Base-by-base conservation (phyloP, 2,113 vertebrate species). In the Mormyrus iriodes region DNA sequence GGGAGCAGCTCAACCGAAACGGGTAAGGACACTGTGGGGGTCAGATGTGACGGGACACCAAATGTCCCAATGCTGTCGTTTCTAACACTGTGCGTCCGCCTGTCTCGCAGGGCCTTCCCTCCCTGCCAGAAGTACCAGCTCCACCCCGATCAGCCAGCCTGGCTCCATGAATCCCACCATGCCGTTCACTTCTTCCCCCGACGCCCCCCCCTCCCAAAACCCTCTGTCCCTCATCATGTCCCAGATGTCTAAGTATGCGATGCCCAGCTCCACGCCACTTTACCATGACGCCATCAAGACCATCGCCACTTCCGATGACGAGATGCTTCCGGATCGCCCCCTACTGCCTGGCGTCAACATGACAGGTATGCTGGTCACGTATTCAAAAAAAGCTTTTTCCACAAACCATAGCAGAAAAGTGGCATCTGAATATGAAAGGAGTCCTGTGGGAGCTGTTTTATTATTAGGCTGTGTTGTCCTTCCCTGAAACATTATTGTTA, bases 201-300 rank as follows among this genome's bases (percentile, higher is more conserved):
- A 98, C 90, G 96, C 95, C 85, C 92, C 96, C 19, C 95, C 97
- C 15, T 95, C 98, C 89, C 98, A 98, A 96, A 99, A 99, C 92
- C 98, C 98, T 46, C 94, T 99, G 88, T 98, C 98, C 0, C 95
- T 99, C 89, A 99, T 99, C 94, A 99, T 99, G 98, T 98, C 98
- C 51, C 98, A 99, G 96, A 99, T 99, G 98, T 99, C 98, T 92
- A 99, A 99, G 93, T 99, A 99, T 0, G 98, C 98, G 91, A 97
- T 99, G 97, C 98, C 98, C 90, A 99, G 98, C 94, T 97, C 97
- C 90, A 99, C 98, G 12, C 98, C 98, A 0, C 97, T 99, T 52
- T 99, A 99, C 95, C 98, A 99, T 92, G 98, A 99, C 2, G 98
- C 98, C 92, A 99, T 99, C 96, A 99, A 99, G 95, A 99, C 98